phyloP scores from a whole-genome alignment of 1,140 invertebrate genomes.

The Achatina immaculata region DNA sequence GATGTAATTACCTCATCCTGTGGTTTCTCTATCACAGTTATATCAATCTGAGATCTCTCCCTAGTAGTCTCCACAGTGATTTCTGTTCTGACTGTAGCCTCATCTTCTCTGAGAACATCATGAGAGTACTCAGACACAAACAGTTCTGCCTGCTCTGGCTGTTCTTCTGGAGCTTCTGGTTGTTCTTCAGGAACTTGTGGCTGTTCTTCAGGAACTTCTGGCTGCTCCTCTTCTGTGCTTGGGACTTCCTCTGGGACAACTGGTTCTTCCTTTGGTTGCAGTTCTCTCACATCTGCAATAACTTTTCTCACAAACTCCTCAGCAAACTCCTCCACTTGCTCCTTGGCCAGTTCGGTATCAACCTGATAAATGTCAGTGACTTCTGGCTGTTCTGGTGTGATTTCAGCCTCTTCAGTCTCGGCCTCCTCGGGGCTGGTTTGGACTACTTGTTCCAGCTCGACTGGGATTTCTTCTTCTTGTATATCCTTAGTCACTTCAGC shows the following conservation, averaged over 20 bases:
- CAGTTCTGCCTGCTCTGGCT: slow-evolving; percentile 45
- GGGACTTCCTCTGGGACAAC: slow-evolving; percentile 32
- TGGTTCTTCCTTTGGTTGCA: slow-evolving; percentile 39
- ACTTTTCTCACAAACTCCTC: slow-evolving; percentile 43
- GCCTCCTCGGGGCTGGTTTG: slow-evolving; percentile 33
- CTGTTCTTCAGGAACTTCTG: slow-evolving; percentile 44
- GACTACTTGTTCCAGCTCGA: slow-evolving; percentile 28
- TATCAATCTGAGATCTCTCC: slow-evolving; percentile 35
- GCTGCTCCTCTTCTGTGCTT: slow-evolving; percentile 41
- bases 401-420: slow-evolving; percentile 43
- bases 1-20: slow-evolving; percentile 25
- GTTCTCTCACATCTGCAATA: slow-evolving; percentile 45
- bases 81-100: slow-evolving; percentile 41
- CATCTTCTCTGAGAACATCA: slow-evolving; percentile 46
- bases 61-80: slow-evolving; percentile 21
- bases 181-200: too few relatives aligned
- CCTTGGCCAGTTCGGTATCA: slow-evolving; percentile 26
- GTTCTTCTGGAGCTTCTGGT: too few relatives aligned
- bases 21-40: slow-evolving; percentile 16
- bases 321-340: slow-evolving; percentile 45
- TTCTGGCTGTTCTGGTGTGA: slow-evolving; percentile 46
- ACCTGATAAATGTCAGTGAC: slow-evolving; percentile 44
- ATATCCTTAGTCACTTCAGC: slow-evolving; percentile 30
- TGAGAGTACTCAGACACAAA: slow-evolving; percentile 44
- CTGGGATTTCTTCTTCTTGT: slow-evolving; percentile 36